Conservation (phyloP, 2,113 vertebrate genomes). For the Spea bombifrons region DNA sequence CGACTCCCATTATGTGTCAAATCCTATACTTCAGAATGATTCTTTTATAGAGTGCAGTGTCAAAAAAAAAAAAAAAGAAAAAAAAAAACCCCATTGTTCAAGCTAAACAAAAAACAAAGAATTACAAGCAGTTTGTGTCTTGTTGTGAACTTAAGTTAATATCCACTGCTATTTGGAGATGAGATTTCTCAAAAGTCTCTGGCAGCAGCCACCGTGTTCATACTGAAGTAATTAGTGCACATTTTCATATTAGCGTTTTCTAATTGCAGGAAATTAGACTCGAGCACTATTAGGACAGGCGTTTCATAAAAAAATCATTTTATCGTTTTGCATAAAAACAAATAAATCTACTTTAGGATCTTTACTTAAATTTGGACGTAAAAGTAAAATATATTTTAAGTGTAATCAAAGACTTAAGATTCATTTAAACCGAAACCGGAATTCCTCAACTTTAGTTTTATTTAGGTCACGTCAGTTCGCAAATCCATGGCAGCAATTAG, state of each 20-base stretch:
- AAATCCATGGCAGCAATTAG: too few species aligned
- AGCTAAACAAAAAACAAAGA: slow-evolving; percentile 45
- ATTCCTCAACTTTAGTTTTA: too few species aligned
- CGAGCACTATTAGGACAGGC: slow-evolving; percentile 35
- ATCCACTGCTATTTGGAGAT: slow-evolving; percentile 21
- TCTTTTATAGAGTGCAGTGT: slow-evolving; percentile 34
- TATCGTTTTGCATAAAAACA: too few species aligned
- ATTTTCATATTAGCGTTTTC: slow-evolving; percentile 46
- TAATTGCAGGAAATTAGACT: slow-evolving; percentile 50
- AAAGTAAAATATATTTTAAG: too few species aligned
- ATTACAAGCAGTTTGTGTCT: slow-evolving; percentile 43
- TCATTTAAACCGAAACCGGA: too few species aligned
- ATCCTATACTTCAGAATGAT: slow-evolving; percentile 31
- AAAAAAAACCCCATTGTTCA: slow-evolving; percentile 41
- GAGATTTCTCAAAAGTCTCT: slow-evolving; percentile 23
- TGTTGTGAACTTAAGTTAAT: slow-evolving; percentile 40
- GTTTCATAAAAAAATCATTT: slow-evolving; percentile 29
- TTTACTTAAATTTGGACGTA: too few species aligned
- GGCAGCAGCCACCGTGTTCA: slow-evolving; percentile 40
- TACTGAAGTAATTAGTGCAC: slow-evolving; percentile 46
- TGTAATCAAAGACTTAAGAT: too few species aligned
- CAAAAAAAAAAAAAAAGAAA: slow-evolving; percentile 31
- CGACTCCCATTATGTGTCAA: slow-evolving; percentile 29
- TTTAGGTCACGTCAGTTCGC: too few species aligned
- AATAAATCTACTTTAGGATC: too few species aligned